Base-by-base conservation (phyloP, 2,113 vertebrate species). In the Azemiops feae region DNA sequence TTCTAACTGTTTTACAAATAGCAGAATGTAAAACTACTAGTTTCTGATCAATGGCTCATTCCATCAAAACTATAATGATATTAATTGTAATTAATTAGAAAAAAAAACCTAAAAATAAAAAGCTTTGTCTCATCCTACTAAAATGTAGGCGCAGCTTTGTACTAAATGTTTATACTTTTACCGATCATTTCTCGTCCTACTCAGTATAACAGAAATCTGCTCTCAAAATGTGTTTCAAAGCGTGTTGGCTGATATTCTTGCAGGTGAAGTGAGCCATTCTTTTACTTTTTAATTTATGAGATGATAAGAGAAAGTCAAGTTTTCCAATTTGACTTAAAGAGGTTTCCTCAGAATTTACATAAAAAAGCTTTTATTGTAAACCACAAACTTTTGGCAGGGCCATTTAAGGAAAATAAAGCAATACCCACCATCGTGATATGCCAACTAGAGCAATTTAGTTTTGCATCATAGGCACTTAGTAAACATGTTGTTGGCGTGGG, bases 1-100 rank as follows among this genome's bases (percentile, higher is more conserved):
- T 92, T 92, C 50, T 88, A 89, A 88, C 69, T 88, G 53, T 52
- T 92, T 88, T 69, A 43, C 47, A 20, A 88, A 74, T 10, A 74
- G 50, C 16, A 54, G 53, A 55, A 89, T 54, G 16, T 88, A 92
- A 74, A 18, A 88, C 58, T 39, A 89, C 50, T 27, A 20, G 23
- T 47, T 64, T n/a, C 45, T n/a, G 60, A 55, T 81, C 53, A 39
- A 10, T 89, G 23, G 16, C 60, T 88, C 34, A 27, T 52, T 74
- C 30, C 3, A 39, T 55, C 47, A 18, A 60, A 69, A 10, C 57
- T 52, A 7, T 3, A 57, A 7, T 0, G 34, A 25, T 11, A 27
- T 54, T 91, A 22, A 8, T 25, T 25, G 11, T 20, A 87, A 57
- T 11, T 9, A 34, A 20, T 50, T 18, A 58, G 16, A 57, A 57